Base-by-base conservation (phyloP, 2,797 vertebrate species). In the Poeciliopsis presidionis region DNA sequence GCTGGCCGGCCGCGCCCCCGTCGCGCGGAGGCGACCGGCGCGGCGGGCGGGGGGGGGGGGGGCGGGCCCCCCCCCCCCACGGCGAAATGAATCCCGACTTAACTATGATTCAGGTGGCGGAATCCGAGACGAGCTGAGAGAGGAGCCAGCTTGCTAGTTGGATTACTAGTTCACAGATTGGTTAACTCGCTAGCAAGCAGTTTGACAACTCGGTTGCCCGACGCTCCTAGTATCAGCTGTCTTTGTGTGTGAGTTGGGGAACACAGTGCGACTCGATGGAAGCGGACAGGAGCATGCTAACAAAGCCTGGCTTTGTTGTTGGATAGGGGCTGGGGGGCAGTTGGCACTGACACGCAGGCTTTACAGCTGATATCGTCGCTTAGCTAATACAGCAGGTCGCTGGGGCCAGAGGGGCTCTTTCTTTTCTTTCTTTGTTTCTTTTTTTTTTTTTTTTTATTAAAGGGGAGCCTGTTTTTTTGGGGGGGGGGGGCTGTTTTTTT, bases 251-350 rank as follows among this genome's bases (percentile, higher is more conserved):
- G 83, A 57, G 81, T 80, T 73, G 91, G 87, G 90, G 87, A 81
- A 79, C 86, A 89, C 86, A 75, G 87, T 83, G 86, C 81, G 74
- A 89, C 82, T 89, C 81, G 81, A 94, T 94, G 93, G 92, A 87
- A 74, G 86, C 91, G 85, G 87, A 95, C 94, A 91, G 92, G 91
- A 93, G 91, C 88, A 87, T 90, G 94, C 92, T 91, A 94, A 94
- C 94, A 93, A 94, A 95, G 94, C 94, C 13, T 85, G 81, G 94
- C 93, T 94, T 93, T 95, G 94, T 95, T 91, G 94, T 94, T 90
- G 90, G 94, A 75, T 94, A 95, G 89, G 88, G 89, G 86, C n/a
- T 87, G 88, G 88, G 88, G 86, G 57, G 86, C 86, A 86, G 90
- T 80, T 93, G 92, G 90, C 91, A 91, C 88, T 88, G 81, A 82